A percentile compares a stretch with the other conserved stretches of the same genome.
Evolutionary conservation across 2,797 vertebrate genomes (phyloP).

Genomic region (Setipinna tenuifilis): DNA sequence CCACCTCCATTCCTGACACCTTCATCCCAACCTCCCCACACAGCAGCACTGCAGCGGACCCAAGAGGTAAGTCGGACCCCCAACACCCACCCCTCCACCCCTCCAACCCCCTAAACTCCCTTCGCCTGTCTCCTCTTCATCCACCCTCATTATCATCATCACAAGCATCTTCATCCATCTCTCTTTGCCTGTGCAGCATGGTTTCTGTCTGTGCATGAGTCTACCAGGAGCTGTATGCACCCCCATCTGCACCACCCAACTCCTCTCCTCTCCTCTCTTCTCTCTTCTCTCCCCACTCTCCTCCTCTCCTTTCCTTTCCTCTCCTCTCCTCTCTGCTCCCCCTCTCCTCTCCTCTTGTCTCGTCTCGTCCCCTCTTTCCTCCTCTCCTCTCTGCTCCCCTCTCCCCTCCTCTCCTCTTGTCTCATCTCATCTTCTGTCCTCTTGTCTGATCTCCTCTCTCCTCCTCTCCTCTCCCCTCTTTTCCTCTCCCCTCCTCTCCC

Average conservation of each 20-base stretch:
- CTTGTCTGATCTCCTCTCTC: background rate
- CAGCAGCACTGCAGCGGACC: conserved; percentile 48
- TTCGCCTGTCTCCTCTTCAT: background rate
- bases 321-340: no score
- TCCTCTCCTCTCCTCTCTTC: conserved; percentile 6
- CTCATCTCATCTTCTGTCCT: background rate
- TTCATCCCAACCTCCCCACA: conserved; percentile 60
- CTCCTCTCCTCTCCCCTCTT: background rate
- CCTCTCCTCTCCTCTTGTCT: no score
- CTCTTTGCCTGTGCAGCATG: background rate
- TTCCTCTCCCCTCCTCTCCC: background rate
- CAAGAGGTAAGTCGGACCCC: conserved; percentile 69
- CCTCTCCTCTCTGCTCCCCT: background rate
- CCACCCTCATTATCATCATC: background rate
- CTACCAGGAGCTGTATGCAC: no score
- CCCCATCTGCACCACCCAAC: background rate
- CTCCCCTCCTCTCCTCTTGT: background rate
- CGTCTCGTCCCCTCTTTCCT: no score
- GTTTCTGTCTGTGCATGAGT: no score
- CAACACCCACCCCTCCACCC: background rate
- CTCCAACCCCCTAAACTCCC: no score
- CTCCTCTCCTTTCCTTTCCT: background rate
- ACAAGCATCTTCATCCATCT: background rate
- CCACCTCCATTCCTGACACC: conserved; percentile 62
- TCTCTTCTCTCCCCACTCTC: background rate